Conservation (phyloP, 1,140 invertebrate genomes). For the Augochlora pura region DNA sequence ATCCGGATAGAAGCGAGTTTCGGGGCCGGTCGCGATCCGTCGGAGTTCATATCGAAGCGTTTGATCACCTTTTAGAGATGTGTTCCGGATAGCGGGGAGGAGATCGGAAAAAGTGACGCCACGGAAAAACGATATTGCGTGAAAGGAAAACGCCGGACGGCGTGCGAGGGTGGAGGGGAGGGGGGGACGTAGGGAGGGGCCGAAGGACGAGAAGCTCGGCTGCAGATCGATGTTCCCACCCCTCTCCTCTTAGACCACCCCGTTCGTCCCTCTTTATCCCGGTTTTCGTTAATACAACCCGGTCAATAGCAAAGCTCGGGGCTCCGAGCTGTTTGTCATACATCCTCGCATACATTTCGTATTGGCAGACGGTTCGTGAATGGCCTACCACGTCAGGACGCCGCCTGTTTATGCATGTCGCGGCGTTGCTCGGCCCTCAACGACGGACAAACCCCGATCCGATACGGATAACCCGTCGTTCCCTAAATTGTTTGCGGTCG, state of each 20-base stretch:
- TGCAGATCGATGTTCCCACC: slow-evolving; percentile 41
- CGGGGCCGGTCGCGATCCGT: not conserved
- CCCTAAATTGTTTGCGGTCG: slow-evolving; percentile 7
- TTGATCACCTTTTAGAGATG: not conserved
- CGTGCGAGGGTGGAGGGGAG: not conserved
- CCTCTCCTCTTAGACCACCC: not conserved
- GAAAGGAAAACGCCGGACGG: slow-evolving; percentile 33
- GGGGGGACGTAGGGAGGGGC: not conserved
- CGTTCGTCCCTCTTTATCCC: not conserved
- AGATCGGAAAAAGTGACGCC: not conserved
- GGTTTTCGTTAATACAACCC: slow-evolving; percentile 36
- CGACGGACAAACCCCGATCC: not conserved
- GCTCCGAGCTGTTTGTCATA: slow-evolving; percentile 35
- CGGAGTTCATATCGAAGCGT: not conserved
- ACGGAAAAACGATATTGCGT: slow-evolving; percentile 33
- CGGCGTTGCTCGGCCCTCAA: not conserved
- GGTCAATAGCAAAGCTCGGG: slow-evolving; percentile 17
- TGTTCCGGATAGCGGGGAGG: not conserved
- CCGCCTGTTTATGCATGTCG: slow-evolving; percentile 32
- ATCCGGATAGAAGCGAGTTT: not conserved
- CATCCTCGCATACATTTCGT: slow-evolving; percentile 17
- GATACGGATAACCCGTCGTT: slow-evolving; percentile 16
- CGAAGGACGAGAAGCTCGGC: slow-evolving; percentile 9
- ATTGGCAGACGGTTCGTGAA: slow-evolving; percentile 14
- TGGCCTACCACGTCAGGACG: not conserved